phyloP scores from a whole-genome alignment of 1,140 invertebrate species.

The Choristoneura fumiferana region DNA sequence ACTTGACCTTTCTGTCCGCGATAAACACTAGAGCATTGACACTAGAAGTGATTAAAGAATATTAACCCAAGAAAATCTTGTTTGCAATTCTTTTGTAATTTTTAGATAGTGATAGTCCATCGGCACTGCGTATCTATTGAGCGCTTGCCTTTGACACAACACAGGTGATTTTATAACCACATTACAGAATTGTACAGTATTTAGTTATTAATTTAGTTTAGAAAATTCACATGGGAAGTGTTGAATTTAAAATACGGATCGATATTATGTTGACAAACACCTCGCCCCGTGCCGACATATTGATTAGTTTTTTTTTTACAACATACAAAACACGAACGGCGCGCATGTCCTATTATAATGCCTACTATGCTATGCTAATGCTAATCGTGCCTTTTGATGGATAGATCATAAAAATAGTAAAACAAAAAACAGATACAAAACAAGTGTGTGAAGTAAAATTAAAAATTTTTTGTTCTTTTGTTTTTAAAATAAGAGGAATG shows the following conservation, averaged over 20 bases:
- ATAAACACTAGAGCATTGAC: not conserved
- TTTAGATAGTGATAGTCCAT: not conserved
- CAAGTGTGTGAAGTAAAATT: no score
- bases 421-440: no score
- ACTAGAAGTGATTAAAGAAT: not conserved
- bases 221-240: not conserved
- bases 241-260: constrained; percentile 39
- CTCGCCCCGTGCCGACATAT: constrained; percentile 31
- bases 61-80: not conserved
- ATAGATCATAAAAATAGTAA: no score
- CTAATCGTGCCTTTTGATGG: no score
- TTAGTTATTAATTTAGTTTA: constrained; percentile 23
- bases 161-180: constrained; percentile 1
- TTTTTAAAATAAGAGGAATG: no score
- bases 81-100: constrained; percentile 12
- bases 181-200: not conserved
- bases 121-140: not conserved
- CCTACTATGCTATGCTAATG: not conserved
- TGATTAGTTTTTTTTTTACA: constrained; percentile 12
- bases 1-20: not conserved
- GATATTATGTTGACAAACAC: constrained; percentile 71
- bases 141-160: constrained; percentile 10
- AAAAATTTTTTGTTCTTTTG: no score
- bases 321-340: constrained; percentile 10
- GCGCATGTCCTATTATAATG: not conserved